phyloP scores from a whole-genome alignment of 1,140 invertebrate species.

The Euschistus heros region DNA sequence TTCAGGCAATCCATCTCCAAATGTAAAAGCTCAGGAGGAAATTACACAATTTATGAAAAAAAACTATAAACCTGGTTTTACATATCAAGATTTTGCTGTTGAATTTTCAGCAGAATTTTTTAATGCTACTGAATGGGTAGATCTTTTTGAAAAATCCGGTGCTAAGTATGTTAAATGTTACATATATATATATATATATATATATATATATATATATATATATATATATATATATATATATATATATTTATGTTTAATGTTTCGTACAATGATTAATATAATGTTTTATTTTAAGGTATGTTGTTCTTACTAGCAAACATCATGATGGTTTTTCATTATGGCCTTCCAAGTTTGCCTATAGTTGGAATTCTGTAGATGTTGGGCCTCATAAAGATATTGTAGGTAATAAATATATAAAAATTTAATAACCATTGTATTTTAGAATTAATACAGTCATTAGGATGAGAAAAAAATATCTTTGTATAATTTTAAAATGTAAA shows the following conservation, averaged over 20 bases:
- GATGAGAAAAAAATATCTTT: background rate
- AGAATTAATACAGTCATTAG: background rate
- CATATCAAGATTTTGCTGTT: constrained; percentile 76
- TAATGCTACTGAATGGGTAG: constrained; percentile 64
- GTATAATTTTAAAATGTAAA: background rate
- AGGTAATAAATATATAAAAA: constrained; percentile 40
- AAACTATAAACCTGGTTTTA: constrained; percentile 66
- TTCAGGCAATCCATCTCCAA: constrained; percentile 21
- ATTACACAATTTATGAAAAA: constrained; percentile 55
- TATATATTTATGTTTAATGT: background rate
- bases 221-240: constrained; percentile 13
- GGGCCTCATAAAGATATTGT: constrained; percentile 76
- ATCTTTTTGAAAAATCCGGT: constrained; percentile 60
- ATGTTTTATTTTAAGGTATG: constrained; percentile 48
- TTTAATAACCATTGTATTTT: background rate
- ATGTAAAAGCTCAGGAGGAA: background rate
- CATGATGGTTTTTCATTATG: constrained; percentile 86
- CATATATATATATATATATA: background rate
- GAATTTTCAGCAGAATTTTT: constrained; percentile 76
- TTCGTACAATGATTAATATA: background rate
- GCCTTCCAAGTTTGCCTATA: constrained; percentile 74
- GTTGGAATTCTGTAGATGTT: constrained; percentile 81
- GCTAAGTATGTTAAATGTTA: constrained; percentile 49
- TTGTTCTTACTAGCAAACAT: constrained; percentile 87
- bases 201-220: constrained; percentile 3